Evolutionary conservation across 2,113 vertebrate genomes (phyloP).

Genomic region (Callospermophilus lateralis): DNA sequence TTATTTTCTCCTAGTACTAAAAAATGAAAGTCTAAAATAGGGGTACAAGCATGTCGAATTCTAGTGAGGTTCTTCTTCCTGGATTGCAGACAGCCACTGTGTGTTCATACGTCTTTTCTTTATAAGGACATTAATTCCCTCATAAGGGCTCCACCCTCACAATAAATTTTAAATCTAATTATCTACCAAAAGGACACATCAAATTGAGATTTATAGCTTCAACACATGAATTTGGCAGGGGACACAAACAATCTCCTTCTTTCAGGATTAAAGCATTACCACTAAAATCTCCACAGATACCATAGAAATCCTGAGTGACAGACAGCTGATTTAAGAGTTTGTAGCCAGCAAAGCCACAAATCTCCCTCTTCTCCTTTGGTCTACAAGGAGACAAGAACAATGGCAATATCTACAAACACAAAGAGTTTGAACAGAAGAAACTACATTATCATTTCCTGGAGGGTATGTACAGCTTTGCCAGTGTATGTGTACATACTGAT

Average conservation of each 20-base stretch:
- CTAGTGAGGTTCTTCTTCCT: too few relatives aligned
- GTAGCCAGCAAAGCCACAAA: background rate
- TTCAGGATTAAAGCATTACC: background rate
- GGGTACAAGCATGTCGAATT: too few relatives aligned
- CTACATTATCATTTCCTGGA: background rate
- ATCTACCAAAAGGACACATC: background rate
- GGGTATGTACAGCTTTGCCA: background rate
- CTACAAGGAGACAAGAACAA: background rate
- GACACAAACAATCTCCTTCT: background rate
- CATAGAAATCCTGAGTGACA: background rate
- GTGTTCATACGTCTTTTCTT: too few relatives aligned
- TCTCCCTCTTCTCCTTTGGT: background rate
- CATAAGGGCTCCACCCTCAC: background rate
- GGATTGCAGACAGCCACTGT: too few relatives aligned
- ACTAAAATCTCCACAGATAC: background rate
- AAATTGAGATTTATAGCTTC: background rate
- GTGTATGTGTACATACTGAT: background rate
- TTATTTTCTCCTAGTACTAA: background rate
- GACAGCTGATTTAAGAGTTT: background rate
- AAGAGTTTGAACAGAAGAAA: background rate
- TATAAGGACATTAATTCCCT: too few relatives aligned
- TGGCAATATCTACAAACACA: background rate
- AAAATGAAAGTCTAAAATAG: too few relatives aligned
- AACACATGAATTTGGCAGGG: background rate
- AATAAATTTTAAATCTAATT: background rate